Evolutionary conservation across 2,797 vertebrate genomes (phyloP).

Genomic region (Sylvia borin): DNA sequence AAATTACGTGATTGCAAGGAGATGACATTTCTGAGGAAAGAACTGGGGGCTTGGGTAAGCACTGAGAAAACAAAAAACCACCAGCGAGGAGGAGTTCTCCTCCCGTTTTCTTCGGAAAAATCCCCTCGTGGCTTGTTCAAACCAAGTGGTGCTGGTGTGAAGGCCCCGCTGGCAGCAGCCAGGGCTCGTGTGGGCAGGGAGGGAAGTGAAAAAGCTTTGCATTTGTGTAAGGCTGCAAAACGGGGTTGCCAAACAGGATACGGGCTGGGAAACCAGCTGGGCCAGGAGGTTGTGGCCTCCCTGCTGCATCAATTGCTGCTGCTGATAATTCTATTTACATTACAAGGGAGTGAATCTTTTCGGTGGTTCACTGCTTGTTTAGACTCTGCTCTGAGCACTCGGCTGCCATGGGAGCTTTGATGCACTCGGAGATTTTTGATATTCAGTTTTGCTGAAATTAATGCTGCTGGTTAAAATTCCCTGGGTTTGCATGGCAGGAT

Average conservation of each 20-base stretch:
- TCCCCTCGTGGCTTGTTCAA: rapidly evolving
- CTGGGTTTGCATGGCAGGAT: rapidly evolving
- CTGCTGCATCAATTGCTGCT: rapidly evolving
- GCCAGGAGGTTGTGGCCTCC: not conserved
- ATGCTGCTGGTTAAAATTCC: not conserved
- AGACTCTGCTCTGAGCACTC: not conserved
- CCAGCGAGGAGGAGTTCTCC: not conserved
- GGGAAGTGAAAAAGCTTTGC: constrained; percentile 18
- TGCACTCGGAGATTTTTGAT: not conserved
- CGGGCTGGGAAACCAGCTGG: not conserved
- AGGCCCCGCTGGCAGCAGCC: not conserved
- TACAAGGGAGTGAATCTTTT: not conserved
- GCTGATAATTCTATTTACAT: not conserved
- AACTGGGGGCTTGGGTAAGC: not conserved
- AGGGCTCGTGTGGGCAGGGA: not conserved
- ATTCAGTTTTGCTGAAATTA: not conserved
- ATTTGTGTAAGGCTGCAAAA: not conserved
- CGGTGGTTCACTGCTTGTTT: not conserved
- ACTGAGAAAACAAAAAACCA: not conserved
- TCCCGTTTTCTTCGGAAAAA: not conserved
- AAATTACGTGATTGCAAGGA: not conserved
- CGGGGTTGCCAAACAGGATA: constrained; percentile 10
- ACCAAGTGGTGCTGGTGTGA: rapidly evolving
- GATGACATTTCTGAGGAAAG: not conserved
- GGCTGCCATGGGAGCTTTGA: rapidly evolving